Evolutionary conservation across 2,888 invertebrate species (phyloP), one percentile per base, ranked within the genome.

Genomic region (Ganaspis brasiliensis): DNA sequence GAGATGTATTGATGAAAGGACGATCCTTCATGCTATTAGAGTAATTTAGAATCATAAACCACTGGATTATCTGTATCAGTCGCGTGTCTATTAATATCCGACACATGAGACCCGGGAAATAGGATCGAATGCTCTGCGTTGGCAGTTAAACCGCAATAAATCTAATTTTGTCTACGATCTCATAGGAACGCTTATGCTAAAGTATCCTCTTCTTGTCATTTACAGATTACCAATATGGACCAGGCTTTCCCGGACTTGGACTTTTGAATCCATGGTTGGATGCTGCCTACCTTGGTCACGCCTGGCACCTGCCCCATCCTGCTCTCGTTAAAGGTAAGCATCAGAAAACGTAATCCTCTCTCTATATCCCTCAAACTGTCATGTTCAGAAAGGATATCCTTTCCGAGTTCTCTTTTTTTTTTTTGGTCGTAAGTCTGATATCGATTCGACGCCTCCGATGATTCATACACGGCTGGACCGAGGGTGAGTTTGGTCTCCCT

Each of bases 261-360:
- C 93, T 97, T 80, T 92, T 97, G 76, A 96, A 96, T 88, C 96
- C 97, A 0, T 97, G 97, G 96, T 92, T 97, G 84, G 97, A 98
- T 88, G 95, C 96, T 1, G 95, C 96, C 5, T 97, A 96, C 91
- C 94, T 97, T 92, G 95, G 95, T 86, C 96, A 96, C 90, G 94
- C 95, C 61, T 95, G 95, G 90, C 89, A 87, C 73, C 75, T 91
- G 76, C 87, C 88, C n/a, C 93, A 93, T 87, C 92, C 93, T 4
- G 92, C 94, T 2, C 91, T 95, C 80, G 91, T 95, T 61, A 95
- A 95, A 94, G 94, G 94, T 93, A 91, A 91, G 87, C 87, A 83
- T 81, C 77, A 24, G 19, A 67, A 75, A 71, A 73, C 37, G 35
- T 70, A 67, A 45, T 67, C 63, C 63, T 67, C 14, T 31, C 31